These are phyloP conservation scores for Archips xylosteana DNA, from an alignment of 2,888 invertebrate species.

Conservation along the genomic window DNA sequence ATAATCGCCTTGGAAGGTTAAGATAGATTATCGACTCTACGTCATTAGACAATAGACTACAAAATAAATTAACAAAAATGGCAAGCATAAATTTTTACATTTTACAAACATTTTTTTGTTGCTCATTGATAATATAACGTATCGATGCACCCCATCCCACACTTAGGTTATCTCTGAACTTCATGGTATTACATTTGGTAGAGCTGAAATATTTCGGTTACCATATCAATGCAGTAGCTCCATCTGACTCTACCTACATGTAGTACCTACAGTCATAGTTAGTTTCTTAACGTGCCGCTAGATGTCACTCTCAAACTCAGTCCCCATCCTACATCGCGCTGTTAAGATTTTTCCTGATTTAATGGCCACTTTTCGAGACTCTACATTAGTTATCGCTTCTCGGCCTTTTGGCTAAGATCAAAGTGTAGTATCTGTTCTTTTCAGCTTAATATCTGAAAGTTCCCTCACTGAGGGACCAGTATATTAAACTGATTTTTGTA, in stretches of 20 bases:
- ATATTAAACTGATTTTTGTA: slow-evolving; percentile 37
- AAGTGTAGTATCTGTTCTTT: slow-evolving; percentile 38
- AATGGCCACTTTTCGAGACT: not conserved
- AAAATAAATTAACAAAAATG: too few relatives aligned
- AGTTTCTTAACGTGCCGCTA: not conserved
- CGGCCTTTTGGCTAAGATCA: slow-evolving; percentile 37
- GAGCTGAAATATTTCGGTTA: not conserved
- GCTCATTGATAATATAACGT: too few relatives aligned
- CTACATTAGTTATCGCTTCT: slow-evolving; percentile 18
- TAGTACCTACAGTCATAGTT: not conserved
- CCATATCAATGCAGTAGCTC: not conserved
- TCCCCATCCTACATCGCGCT: slow-evolving; percentile 6
- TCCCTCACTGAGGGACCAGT: slow-evolving; percentile 34
- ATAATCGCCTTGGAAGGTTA: too few relatives aligned
- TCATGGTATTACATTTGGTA: too few relatives aligned
- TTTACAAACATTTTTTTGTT: too few relatives aligned
- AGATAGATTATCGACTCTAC: too few relatives aligned
- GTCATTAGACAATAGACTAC: too few relatives aligned
- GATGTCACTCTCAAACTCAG: not conserved
- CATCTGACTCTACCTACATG: not conserved
- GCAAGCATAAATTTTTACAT: too few relatives aligned
- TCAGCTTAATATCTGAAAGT: slow-evolving; percentile 38
- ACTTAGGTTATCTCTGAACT: too few relatives aligned
- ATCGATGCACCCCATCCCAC: too few relatives aligned
- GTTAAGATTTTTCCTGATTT: slow-evolving; percentile 1